A percentile compares a stretch with the other conserved stretches of the same genome.
phyloP scores from a whole-genome alignment of 2,797 vertebrate species.

The Poeciliopsis presidionis region DNA sequence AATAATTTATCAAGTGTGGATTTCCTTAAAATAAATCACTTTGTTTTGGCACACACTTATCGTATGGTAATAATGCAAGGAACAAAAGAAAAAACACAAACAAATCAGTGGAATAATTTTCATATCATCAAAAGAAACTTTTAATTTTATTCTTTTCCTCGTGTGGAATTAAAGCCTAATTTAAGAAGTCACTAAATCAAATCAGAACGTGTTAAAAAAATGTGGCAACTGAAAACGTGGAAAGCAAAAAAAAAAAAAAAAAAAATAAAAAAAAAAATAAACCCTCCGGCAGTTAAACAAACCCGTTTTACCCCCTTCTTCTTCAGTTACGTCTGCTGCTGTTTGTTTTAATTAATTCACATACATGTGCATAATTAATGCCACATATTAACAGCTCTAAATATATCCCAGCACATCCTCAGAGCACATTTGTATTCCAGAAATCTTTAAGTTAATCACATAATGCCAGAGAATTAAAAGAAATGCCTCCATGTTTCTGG shows the following conservation, averaged over 20 bases:
- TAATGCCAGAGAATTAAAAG: constrained; percentile 11
- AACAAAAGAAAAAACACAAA: constrained; percentile 22
- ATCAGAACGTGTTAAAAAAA: constrained; percentile 22
- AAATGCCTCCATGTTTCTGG: constrained; percentile 18
- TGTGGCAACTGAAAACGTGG: constrained; percentile 19
- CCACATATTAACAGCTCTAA: constrained; percentile 60
- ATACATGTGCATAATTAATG: constrained; percentile 73
- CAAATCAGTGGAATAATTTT: constrained; percentile 29
- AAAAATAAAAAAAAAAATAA: neutral
- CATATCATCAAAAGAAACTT: constrained; percentile 21
- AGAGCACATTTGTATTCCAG: constrained; percentile 39
- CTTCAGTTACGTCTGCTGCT: constrained; percentile 52
- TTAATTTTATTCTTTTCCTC: constrained; percentile 3
- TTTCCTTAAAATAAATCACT: constrained; percentile 71
- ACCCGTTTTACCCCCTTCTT: constrained; percentile 29
- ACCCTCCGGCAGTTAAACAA: constrained; percentile 18
- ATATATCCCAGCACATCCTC: constrained; percentile 56
- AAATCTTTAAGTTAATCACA: constrained; percentile 40
- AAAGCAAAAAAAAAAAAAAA: constrained; percentile 14
- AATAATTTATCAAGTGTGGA: constrained; percentile 78
- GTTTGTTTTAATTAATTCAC: constrained; percentile 72
- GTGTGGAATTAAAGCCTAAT: constrained; percentile 15
- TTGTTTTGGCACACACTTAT: constrained; percentile 52
- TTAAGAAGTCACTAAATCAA: constrained; percentile 18
- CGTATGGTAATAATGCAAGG: constrained; percentile 42